Conservation (phyloP, 2,113 vertebrate species). For the Eurystomus gularis region DNA sequence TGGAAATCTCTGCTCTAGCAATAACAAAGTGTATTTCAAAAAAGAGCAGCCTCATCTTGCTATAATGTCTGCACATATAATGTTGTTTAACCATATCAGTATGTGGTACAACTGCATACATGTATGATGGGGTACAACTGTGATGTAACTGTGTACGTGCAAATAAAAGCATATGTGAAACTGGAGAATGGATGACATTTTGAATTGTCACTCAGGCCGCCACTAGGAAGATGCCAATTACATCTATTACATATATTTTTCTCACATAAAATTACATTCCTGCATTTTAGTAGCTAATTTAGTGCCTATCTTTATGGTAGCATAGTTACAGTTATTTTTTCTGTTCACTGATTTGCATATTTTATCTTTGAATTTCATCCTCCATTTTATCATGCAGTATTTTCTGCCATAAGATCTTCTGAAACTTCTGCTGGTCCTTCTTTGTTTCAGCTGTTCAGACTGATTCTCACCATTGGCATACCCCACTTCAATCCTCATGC, state of each 20-base stretch:
- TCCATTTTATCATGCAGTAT: neutral
- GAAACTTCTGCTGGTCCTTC: neutral
- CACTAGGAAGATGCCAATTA: neutral
- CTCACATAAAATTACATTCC: neutral
- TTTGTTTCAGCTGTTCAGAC: neutral
- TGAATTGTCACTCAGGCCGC: neutral
- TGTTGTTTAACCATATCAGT: neutral
- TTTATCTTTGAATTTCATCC: neutral
- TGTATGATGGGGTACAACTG: neutral
- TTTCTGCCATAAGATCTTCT: neutral
- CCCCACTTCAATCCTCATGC: neutral
- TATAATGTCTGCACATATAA: neutral
- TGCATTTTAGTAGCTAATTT: neutral
- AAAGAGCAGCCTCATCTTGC: neutral
- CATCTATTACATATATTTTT: neutral
- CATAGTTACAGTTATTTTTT: neutral
- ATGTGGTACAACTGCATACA: neutral
- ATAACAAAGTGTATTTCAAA: neutral
- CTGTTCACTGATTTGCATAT: neutral
- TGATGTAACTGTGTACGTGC: neutral
- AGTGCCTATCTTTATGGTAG: neutral
- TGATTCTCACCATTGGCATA: neutral
- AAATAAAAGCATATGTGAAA: neutral
- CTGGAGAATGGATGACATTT: neutral
- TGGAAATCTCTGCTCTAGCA: neutral